These are phyloP conservation scores for Chondrilla cf. caribensis DNA, from an alignment of 37 sponge, comb jelly and placozoan genomes.

Conservation along the genomic window DNA sequence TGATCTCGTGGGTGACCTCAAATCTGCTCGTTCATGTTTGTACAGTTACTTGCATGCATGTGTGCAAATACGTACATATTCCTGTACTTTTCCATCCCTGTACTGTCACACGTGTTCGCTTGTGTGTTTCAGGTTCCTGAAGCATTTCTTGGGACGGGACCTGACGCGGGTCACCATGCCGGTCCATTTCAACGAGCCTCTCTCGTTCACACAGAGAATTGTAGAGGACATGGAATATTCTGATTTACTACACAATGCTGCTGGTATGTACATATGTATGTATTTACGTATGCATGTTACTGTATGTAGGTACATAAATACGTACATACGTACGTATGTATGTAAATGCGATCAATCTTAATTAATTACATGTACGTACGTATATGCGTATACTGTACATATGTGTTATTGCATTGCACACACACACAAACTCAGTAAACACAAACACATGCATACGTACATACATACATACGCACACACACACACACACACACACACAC, in stretches of 20 bases:
- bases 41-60: not conserved
- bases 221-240: slow-evolving; percentile 91
- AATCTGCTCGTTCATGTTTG: no score
- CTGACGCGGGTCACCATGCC: slow-evolving; percentile 89
- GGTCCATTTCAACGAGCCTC: slow-evolving; percentile 92
- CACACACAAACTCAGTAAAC: no score
- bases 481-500: no score
- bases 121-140: slow-evolving; percentile 73
- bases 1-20: no score
- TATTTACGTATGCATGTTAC: not conserved
- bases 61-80: not conserved
- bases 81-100: not conserved
- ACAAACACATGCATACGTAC: no score
- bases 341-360: not conserved
- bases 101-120: not conserved
- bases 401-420: no score
- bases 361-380: not conserved
- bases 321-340: not conserved
- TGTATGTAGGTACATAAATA: no score
- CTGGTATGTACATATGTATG: slow-evolving; percentile 58
- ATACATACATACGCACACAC: no score
- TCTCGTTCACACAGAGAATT: slow-evolving; percentile 90
- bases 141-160: slow-evolving; percentile 86
- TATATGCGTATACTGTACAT: no score
- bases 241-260: slow-evolving; percentile 80